Evolutionary conservation across 1,140 invertebrate species (phyloP).

Genomic region (Drosophila melanica): DNA sequence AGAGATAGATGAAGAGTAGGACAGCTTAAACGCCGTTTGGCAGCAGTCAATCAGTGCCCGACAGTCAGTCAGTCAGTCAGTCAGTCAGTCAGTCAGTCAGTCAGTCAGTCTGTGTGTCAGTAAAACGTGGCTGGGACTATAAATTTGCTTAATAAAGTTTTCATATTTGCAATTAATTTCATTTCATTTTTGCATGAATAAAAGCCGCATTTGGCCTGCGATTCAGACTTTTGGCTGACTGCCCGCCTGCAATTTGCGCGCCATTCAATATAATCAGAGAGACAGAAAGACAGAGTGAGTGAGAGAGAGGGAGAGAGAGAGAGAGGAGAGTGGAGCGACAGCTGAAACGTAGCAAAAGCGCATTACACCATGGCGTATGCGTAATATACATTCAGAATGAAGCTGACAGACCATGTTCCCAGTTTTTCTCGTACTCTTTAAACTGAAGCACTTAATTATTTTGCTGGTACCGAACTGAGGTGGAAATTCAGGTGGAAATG

Average conservation of each 20-base stretch:
- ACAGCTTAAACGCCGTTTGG: conserved; percentile 7
- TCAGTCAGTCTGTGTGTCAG: not conserved
- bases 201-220: conserved; percentile 49
- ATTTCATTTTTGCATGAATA: conserved; percentile 72
- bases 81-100: conserved; percentile 26
- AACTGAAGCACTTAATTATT: conserved; percentile 28
- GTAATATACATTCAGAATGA: conserved; percentile 53
- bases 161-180: conserved; percentile 76
- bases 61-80: not conserved
- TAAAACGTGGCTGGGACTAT: conserved; percentile 37
- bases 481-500: not conserved
- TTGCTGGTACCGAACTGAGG: conserved; percentile 7
- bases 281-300: conserved; percentile 14
- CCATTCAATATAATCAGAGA: conserved; percentile 70
- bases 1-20: not conserved
- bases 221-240: conserved; percentile 41
- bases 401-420: not conserved
- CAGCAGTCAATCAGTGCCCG: conserved; percentile 29
- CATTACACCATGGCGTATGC: conserved; percentile 65
- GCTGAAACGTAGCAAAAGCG: conserved; percentile 13
- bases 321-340: not conserved
- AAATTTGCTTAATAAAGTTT: conserved; percentile 77
- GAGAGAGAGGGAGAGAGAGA: not conserved
- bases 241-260: conserved; percentile 64
- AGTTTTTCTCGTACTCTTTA: conserved; percentile 15